Percentiles rank a stretch among this genome's conserved stretches.
phyloP scores from a whole-genome alignment of 2,113 vertebrate species.

The Nipponia nippon region DNA sequence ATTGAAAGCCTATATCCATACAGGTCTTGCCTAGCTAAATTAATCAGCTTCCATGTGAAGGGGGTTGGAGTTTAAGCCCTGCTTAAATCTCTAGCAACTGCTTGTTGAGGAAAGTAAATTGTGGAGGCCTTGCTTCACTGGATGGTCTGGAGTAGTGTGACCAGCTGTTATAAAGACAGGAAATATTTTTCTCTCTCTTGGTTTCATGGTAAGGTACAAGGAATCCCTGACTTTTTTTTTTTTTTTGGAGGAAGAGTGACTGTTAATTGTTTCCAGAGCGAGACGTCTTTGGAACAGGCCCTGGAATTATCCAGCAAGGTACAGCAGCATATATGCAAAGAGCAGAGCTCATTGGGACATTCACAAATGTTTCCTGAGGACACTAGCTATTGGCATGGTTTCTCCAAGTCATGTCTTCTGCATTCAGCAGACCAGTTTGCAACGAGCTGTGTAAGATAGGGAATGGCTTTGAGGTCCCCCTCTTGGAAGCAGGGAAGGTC shows the following conservation, averaged over 20 bases:
- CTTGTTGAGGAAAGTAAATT: background rate
- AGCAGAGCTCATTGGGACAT: background rate
- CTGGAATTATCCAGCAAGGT: conserved; percentile 22
- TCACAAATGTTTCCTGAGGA: conserved; percentile 8
- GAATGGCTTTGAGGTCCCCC: background rate
- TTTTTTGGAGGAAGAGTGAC: background rate
- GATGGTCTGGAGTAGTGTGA: background rate
- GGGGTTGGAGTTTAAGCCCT: background rate
- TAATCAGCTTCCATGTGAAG: background rate
- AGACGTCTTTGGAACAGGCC: background rate
- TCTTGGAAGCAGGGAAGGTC: background rate
- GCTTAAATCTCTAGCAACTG: background rate
- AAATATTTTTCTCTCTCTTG: background rate
- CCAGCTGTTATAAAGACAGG: background rate
- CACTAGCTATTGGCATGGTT: background rate
- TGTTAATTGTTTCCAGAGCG: background rate
- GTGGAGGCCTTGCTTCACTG: background rate
- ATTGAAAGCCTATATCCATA: background rate
- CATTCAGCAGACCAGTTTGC: background rate
- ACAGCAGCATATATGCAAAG: background rate
- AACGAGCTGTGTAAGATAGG: background rate
- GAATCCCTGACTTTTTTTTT: background rate
- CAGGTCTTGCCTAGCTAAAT: background rate
- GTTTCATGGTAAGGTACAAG: background rate
- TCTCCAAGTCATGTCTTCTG: background rate